phyloP scores from a whole-genome alignment of 1,140 invertebrate genomes.

The Temnothorax longispinosus region DNA sequence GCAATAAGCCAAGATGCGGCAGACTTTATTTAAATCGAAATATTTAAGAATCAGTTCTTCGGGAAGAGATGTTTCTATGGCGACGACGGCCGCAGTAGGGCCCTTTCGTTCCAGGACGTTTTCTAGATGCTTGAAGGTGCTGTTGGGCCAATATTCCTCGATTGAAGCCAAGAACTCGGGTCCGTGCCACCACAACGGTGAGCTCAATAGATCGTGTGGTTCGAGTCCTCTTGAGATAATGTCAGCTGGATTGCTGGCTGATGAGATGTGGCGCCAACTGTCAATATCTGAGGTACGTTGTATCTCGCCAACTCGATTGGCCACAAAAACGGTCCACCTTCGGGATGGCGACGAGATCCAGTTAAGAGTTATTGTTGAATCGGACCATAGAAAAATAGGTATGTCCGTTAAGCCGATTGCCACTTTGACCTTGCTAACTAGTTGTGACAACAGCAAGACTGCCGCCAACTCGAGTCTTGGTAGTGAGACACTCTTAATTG shows the following conservation, averaged over 20 bases:
- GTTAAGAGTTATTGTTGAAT: background rate
- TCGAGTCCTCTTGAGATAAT: background rate
- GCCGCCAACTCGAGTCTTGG: constrained; percentile 72
- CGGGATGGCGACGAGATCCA: background rate
- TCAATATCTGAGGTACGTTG: background rate
- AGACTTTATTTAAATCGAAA: too few relatives aligned
- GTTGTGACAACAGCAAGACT: constrained; percentile 70
- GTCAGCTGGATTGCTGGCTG: background rate
- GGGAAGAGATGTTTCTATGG: background rate
- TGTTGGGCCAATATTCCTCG: background rate
- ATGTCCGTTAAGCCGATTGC: accelerated
- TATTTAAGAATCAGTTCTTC: too few relatives aligned
- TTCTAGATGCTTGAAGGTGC: background rate
- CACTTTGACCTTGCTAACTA: constrained; percentile 4
- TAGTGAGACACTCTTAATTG: constrained; percentile 66
- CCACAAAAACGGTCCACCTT: background rate
- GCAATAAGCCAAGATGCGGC: too few relatives aligned
- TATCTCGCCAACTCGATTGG: background rate
- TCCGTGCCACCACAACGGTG: background rate
- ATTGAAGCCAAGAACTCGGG: background rate
- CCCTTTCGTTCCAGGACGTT: background rate
- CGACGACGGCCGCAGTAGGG: accelerated
- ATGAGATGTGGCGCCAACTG: background rate
- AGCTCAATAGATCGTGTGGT: too few relatives aligned
- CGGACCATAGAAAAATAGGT: background rate